These are phyloP conservation scores for Gopherus flavomarginatus DNA, from an alignment of 2,113 vertebrate species.

Conservation along the genomic window DNA sequence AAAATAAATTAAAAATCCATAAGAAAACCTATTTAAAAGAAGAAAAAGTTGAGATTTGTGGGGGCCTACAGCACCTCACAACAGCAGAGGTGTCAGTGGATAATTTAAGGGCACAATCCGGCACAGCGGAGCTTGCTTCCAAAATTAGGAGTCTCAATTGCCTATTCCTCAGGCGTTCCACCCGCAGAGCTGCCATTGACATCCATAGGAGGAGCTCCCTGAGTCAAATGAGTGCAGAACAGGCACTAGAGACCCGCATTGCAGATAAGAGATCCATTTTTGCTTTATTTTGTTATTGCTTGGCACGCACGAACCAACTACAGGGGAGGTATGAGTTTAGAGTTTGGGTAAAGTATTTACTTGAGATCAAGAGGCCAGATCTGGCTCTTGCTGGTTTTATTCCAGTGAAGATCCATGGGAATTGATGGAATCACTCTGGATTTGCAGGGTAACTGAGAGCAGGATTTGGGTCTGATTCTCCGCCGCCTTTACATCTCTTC, in stretches of 20 bases:
- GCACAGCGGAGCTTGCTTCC: rapidly evolving
- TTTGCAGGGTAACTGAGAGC: rapidly evolving
- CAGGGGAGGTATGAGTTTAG: rapidly evolving
- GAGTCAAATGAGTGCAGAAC: neutral
- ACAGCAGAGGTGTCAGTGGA: slow-evolving; percentile 62
- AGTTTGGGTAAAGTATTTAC: rapidly evolving
- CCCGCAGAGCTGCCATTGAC: neutral
- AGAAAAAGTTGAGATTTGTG: slow-evolving; percentile 64
- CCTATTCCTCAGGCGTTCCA: neutral
- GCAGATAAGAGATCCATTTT: slow-evolving; percentile 46
- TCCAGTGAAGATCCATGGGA: rapidly evolving
- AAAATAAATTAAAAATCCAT: slow-evolving; percentile 74
- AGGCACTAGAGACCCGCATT: slow-evolving; percentile 2
- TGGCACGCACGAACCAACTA: too few relatives aligned
- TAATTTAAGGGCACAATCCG: slow-evolving; percentile 66
- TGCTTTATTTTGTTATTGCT: rapidly evolving
- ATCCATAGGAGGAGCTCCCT: slow-evolving; percentile 27
- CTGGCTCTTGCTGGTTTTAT: rapidly evolving
- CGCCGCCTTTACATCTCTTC: neutral
- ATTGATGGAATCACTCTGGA: rapidly evolving
- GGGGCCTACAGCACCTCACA: slow-evolving; percentile 62
- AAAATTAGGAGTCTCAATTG: slow-evolving; percentile 11
- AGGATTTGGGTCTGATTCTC: neutral
- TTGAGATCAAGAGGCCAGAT: rapidly evolving
- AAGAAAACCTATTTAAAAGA: slow-evolving; percentile 70